Percentiles rank a stretch among this genome's conserved stretches.
These are phyloP conservation scores for Cairina moschata DNA, from an alignment of 2,113 vertebrate genomes.

Conservation along the genomic window DNA sequence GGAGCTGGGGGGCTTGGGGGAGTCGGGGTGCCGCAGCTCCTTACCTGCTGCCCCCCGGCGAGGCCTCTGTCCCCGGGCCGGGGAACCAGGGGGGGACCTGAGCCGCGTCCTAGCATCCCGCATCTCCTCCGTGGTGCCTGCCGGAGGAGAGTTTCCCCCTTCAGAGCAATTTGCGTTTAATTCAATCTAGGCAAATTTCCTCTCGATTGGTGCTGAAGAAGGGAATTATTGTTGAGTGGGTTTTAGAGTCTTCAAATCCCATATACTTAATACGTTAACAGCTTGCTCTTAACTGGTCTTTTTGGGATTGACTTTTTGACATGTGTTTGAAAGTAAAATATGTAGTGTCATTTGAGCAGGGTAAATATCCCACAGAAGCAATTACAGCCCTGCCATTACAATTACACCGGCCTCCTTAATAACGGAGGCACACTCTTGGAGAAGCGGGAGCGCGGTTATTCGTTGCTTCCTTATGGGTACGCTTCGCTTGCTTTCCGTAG, in stretches of 20 bases:
- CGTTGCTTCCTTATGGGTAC: background rate
- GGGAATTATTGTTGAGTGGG: conserved; percentile 67
- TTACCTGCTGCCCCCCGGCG: conserved; percentile 42
- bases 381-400: conserved; percentile 38
- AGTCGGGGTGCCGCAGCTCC: conserved; percentile 46
- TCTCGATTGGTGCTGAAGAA: conserved; percentile 63
- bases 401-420: conserved; percentile 3
- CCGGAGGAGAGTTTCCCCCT: conserved; percentile 7
- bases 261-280: conserved; percentile 56
- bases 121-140: background rate
- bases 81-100: too few relatives aligned
- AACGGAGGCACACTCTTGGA: background rate
- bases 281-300: conserved; percentile 66
- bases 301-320: conserved; percentile 66
- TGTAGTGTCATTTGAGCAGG: conserved; percentile 67
- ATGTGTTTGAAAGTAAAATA: conserved; percentile 66
- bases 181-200: conserved; percentile 63
- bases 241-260: conserved; percentile 54
- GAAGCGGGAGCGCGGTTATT: background rate
- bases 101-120: too few relatives aligned
- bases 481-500: background rate
- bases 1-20: background rate
- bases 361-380: conserved; percentile 68
- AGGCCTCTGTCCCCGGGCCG: too few relatives aligned
- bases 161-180: conserved; percentile 61